Base-by-base conservation (phyloP, 2,888 invertebrate genomes). In the Tetanocera ferruginea region DNA sequence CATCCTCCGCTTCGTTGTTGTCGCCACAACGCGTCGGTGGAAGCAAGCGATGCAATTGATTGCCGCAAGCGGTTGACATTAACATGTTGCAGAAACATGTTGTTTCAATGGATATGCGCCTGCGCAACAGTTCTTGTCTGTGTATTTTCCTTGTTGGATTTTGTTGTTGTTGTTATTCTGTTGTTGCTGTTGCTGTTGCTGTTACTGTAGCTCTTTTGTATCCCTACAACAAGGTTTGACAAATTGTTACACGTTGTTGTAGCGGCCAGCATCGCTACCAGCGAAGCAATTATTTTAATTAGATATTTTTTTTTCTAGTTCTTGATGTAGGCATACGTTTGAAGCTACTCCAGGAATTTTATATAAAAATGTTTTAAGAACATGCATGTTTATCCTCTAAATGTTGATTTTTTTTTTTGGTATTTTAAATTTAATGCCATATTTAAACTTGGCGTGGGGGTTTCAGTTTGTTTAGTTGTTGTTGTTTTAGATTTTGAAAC, bases 1-100 rank as follows among this genome's bases (percentile, higher is more conserved):
- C 34, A 28, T 70, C 51, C 17, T 17, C 28, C 51, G 25, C 28
- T 17, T 17, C 31, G 52, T 6, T 52, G 70, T 23, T 8, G 70
- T 70, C 31, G 25, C 19, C 23, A 23, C 49, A 25, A 23, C 49
- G 67, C 66, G 19, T 69, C 51, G 69, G 31, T 62, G 66, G 34
- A 66, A 66, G 55, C 55, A 81, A 81, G 19, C 55, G 81, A 81
- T 80, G 82, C 86, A 86, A 86, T 87, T 86, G 86, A 86, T 86
- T 84, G 85, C 86, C 84, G 84, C 84, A 83, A 84, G 82, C 80
- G 81, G 80, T 77, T 87, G 85, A 87, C 87, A 86, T 79, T 83
- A 84, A 87, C 87, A 87, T 80, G 76, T 83, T 84, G 87, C 85
- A 80, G 83, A 83, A 81, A 83, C 83, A 86, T 86, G 84, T 83